Percentiles rank a stretch among this genome's conserved stretches.
Evolutionary conservation across 2,113 vertebrate genomes (phyloP).

Genomic region (Xyrauchen texanus): DNA sequence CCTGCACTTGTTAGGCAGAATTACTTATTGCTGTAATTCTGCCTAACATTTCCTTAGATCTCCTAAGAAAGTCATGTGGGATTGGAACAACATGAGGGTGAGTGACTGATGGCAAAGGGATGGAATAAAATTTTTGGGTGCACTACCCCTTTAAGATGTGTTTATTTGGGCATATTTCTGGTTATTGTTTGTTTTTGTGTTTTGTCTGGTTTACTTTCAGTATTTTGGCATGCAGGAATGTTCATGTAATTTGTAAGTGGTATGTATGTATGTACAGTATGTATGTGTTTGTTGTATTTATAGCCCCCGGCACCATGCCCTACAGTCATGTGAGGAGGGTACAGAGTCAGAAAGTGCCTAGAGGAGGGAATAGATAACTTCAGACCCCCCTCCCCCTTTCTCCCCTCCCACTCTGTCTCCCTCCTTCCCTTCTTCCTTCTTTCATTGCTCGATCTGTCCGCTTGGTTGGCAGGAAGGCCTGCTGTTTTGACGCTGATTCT

Average conservation of each 20-base stretch:
- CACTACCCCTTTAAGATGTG: no score
- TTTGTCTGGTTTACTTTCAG: constrained; percentile 3
- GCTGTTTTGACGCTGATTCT: constrained; percentile 22
- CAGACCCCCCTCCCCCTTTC: neutral
- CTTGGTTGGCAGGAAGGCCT: constrained; percentile 32
- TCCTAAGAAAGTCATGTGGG: no score
- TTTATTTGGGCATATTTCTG: no score
- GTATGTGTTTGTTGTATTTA: neutral
- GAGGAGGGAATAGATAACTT: constrained; percentile 49
- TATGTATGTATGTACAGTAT: neutral
- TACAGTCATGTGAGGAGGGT: constrained; percentile 57
- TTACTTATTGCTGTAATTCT: no score
- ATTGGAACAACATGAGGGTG: no score
- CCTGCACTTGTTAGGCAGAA: no score
- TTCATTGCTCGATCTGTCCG: constrained; percentile 22
- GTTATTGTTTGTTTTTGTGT: neutral
- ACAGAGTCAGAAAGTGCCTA: constrained; percentile 4
- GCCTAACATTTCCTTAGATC: no score
- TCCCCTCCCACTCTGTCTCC: neutral
- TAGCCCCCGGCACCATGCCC: constrained; percentile 61
- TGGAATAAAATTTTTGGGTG: no score
- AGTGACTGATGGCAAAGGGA: no score
- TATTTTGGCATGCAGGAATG: no score
- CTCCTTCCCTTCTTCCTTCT: constrained; percentile 15
- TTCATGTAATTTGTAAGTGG: no score